Base-by-base conservation (phyloP, 2,797 vertebrate species). In the Phataginus tricuspis region DNA sequence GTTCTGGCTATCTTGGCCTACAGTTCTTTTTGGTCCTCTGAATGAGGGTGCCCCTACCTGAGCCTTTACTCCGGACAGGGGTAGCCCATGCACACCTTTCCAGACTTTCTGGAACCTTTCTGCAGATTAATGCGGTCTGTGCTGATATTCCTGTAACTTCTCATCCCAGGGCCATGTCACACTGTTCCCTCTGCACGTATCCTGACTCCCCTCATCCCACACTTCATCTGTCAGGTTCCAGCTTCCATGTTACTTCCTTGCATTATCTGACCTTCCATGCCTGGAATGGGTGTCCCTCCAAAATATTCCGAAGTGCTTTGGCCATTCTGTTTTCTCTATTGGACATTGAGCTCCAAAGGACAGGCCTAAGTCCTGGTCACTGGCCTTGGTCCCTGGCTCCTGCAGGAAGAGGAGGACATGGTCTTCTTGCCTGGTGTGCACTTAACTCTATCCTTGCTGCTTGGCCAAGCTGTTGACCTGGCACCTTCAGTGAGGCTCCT, bases 81-180 rank as follows among this genome's bases (percentile, higher is more conserved):
- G 6, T 7, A 10, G 34, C 42, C 51, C 23, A 10, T 13, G 23
- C 71, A 6, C 51, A 34, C 8, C 18, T 13, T n/a, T n/a, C 39
- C 29, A 31, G 39, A 18, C 42, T 45, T 45, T 45, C 45, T 45
- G 45, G 45, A 45, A 45, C 45, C 45, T 45, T 45, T 84, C 57
- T 63, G 27, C 57, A 55, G 69, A 79, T 2, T 3, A 29, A 7
- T 45, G 14, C 6, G 3, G 23, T 31, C 63, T 82, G 3, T 39
- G 69, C 14, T 4, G 16, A 18, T 29, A 9, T 10, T 45, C 25
- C 14, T 16, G 10, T 31, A 16, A 21, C 14, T 12, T 69, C 31
- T 90, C 6, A 29, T 23, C 37, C 55, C 37, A 66, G 71, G 37
- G n/a, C 10, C 25, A 0, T 0, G 27, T 0, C 14, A 19, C 6